Evolutionary conservation across 2,113 vertebrate genomes (phyloP), one percentile per base, ranked within the genome.

Genomic region (Rhabdornis inornatus): DNA sequence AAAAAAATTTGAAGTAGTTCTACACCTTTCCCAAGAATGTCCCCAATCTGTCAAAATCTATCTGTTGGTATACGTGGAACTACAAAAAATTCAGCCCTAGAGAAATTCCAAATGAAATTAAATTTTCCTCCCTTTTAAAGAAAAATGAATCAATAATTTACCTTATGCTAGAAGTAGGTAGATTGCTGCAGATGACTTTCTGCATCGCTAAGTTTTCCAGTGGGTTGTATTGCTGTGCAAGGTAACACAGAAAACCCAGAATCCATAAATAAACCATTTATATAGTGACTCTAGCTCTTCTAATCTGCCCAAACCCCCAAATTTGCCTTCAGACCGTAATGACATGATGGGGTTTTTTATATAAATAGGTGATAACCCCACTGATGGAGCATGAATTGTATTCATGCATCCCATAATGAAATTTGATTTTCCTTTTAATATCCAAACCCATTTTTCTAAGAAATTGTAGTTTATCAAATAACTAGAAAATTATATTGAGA

Each of bases 71-170:
- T n/a, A 40, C 30, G 30, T 30, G 44, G 33, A 74, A 39, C 47
- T 68, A 22, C 30, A 50, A 27, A 77, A 75, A 64, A 33, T 24
- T 76, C 49, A 19, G 31, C 22, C 2, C 40, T 42, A 83, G 68
- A 68, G 47, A 86, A 70, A 52, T 44, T 44, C 17, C 27, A 28
- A 50, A 56, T 15, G 20, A 69, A 90, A 24, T 74, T 8, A 91
- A 74, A 86, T 47, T 93, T 93, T 94, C 94, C 86, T 96, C 76
- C 86, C 50, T 83, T 50, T 81, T 35, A 45, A 90, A 80, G 15
- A 49, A 86, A 78, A 56, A 68, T 4, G 13, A 65, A 61, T 49
- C 9, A 55, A 15, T 42, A 18, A 57, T 72, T 91, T 76, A 45
- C 28, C 61, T 61, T 30, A 9, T 84, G 19, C 45, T 78, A 33